Percentiles rank a stretch among this genome's conserved stretches.
Evolutionary conservation across 1,140 invertebrate species (phyloP).

Genomic region (Lordiphosa collinella): DNA sequence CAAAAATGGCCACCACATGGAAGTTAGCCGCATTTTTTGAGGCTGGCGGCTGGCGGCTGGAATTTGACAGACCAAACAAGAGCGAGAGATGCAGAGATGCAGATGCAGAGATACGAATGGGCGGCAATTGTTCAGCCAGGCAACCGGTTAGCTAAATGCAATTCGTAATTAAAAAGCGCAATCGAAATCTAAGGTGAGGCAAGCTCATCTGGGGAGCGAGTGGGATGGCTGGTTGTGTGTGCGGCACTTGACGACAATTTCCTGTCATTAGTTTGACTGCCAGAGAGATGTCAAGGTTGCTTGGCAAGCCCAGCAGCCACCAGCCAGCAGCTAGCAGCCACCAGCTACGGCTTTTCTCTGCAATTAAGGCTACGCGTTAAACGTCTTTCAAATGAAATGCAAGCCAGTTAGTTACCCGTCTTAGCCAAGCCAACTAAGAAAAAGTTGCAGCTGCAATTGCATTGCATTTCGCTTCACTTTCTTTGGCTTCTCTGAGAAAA

Average conservation of each 20-base stretch:
- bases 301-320: constrained; percentile 60
- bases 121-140: constrained; percentile 58
- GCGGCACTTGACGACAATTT: constrained; percentile 67
- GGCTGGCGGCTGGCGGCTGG: constrained; percentile 17
- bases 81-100: constrained; percentile 30
- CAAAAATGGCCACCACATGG: constrained; percentile 53
- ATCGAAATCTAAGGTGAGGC: constrained; percentile 37
- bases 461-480: constrained; percentile 76
- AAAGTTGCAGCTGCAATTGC: constrained; percentile 42
- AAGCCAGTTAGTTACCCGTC: constrained; percentile 66
- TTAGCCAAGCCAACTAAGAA: constrained; percentile 15
- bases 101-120: constrained; percentile 44
- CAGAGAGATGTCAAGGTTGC: constrained; percentile 62
- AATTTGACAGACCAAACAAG: constrained; percentile 2
- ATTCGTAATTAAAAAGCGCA: constrained; percentile 63
- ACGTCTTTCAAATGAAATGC: constrained; percentile 73
- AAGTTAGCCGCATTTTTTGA: constrained; percentile 54
- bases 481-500: constrained; percentile 27
- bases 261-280: constrained; percentile 68
- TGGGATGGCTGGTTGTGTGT: constrained; percentile 17
- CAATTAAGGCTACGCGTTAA: constrained; percentile 66
- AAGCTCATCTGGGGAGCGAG: constrained; percentile 26
- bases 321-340: constrained; percentile 40
- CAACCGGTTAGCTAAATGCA: constrained; percentile 45
- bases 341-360: constrained; percentile 2